phyloP scores from a whole-genome alignment of 2,113 vertebrate species.

The Rhinoderma darwinii region DNA sequence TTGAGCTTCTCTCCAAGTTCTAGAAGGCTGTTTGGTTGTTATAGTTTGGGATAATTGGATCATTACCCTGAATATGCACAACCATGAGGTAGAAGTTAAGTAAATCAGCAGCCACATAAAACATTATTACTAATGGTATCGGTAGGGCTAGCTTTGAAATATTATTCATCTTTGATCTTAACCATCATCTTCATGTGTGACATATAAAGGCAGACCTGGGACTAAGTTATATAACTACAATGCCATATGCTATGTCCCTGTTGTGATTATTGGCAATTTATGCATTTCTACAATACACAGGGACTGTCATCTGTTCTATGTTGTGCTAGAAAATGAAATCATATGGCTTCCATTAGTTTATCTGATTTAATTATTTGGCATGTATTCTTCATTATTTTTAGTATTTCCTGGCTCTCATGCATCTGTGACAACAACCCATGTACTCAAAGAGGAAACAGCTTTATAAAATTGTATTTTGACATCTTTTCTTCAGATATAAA shows the following conservation, averaged over 20 bases:
- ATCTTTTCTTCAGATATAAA: background rate
- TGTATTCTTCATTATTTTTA: constrained; percentile 46
- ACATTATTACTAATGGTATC: background rate
- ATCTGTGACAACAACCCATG: constrained; percentile 22
- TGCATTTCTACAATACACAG: constrained; percentile 32
- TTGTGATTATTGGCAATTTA: constrained; percentile 47
- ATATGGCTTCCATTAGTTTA: constrained; percentile 45
- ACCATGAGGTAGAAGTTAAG: background rate
- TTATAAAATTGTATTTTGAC: background rate
- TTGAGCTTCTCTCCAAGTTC: too few relatives aligned
- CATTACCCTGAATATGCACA: too few relatives aligned
- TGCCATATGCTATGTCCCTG: constrained; percentile 42
- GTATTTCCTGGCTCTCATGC: constrained; percentile 32
- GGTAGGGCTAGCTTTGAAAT: background rate
- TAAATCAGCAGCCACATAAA: background rate
- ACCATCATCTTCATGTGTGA: background rate
- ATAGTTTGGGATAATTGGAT: too few relatives aligned
- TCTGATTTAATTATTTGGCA: constrained; percentile 49
- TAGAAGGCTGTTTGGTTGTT: too few relatives aligned
- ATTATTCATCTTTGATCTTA: background rate
- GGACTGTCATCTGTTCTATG: constrained; percentile 48
- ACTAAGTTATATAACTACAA: constrained; percentile 23
- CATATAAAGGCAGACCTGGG: constrained; percentile 4
- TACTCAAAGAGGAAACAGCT: constrained; percentile 6
- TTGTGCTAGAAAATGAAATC: constrained; percentile 43